Evolutionary conservation across 2,888 invertebrate genomes (phyloP).

Genomic region (Sinelater perroti): DNA sequence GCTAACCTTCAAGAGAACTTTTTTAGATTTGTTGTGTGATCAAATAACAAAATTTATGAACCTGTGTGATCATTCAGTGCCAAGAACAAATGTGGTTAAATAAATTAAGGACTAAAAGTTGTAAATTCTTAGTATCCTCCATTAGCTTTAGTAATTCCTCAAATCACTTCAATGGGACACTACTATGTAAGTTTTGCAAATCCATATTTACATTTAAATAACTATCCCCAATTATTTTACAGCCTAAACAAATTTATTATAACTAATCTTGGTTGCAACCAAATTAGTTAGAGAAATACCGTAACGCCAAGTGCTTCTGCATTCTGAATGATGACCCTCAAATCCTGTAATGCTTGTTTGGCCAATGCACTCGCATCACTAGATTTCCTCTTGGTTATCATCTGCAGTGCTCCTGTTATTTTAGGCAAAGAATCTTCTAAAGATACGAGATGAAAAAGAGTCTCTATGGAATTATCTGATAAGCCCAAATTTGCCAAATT

Average conservation of each 20-base stretch:
- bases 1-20: too few relatives aligned
- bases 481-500: constrained; percentile 74
- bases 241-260: background rate
- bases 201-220: too few relatives aligned
- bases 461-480: constrained; percentile 71
- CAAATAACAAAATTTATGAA: too few relatives aligned
- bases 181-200: too few relatives aligned
- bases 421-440: constrained; percentile 71
- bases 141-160: too few relatives aligned
- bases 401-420: constrained; percentile 68
- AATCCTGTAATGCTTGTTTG: constrained; percentile 75
- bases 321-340: constrained; percentile 76
- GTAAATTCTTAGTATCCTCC: too few relatives aligned
- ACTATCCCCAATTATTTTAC: too few relatives aligned
- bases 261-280: background rate
- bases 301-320: constrained; percentile 79
- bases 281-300: constrained; percentile 62
- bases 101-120: too few relatives aligned
- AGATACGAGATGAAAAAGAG: constrained; percentile 73
- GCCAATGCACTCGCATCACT: constrained; percentile 73
- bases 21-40: too few relatives aligned
- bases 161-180: too few relatives aligned
- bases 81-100: too few relatives aligned
- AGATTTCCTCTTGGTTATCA: constrained; percentile 71
- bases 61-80: too few relatives aligned